These are phyloP conservation scores for Chanos chanos DNA, from an alignment of 2,797 vertebrate species.

Conservation along the genomic window DNA sequence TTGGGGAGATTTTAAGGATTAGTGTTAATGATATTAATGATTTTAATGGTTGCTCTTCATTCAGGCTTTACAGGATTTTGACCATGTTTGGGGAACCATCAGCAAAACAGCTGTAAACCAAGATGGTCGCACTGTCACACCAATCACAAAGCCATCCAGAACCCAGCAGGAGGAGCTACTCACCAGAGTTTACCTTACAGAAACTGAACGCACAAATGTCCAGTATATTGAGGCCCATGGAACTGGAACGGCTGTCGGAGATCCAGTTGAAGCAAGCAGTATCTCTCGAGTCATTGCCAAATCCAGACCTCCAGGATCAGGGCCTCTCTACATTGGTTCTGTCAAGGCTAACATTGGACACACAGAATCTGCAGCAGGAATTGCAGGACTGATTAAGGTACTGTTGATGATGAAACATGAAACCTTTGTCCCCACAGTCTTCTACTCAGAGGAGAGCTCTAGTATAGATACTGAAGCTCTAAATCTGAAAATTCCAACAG, in stretches of 20 bases:
- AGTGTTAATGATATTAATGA: too few relatives aligned
- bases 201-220: slow-evolving; percentile 63
- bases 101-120: slow-evolving; percentile 80
- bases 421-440: slow-evolving; percentile 80
- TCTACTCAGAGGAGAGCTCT: slow-evolving; percentile 71
- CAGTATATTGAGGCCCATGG: slow-evolving; percentile 87
- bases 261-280: slow-evolving; percentile 75
- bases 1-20: too few relatives aligned
- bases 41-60: slow-evolving; percentile 19
- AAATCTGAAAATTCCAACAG: slow-evolving; percentile 68
- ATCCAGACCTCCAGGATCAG: slow-evolving; percentile 55
- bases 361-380: slow-evolving; percentile 84
- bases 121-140: slow-evolving; percentile 72
- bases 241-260: slow-evolving; percentile 81
- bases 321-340: slow-evolving; percentile 73
- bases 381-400: slow-evolving; percentile 84
- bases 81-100: slow-evolving; percentile 84
- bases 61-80: slow-evolving; percentile 76
- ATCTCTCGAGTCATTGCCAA: slow-evolving; percentile 73
- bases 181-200: slow-evolving; percentile 67
- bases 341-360: slow-evolving; percentile 89
- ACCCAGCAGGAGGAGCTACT: slow-evolving; percentile 80
- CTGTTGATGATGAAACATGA: slow-evolving; percentile 86
- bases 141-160: slow-evolving; percentile 84
- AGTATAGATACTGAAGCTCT: slow-evolving; percentile 71